A percentile compares a stretch with the other conserved stretches of the same genome.
Conservation (phyloP, 1,140 invertebrate genomes). For the Orius insidiosus region DNA sequence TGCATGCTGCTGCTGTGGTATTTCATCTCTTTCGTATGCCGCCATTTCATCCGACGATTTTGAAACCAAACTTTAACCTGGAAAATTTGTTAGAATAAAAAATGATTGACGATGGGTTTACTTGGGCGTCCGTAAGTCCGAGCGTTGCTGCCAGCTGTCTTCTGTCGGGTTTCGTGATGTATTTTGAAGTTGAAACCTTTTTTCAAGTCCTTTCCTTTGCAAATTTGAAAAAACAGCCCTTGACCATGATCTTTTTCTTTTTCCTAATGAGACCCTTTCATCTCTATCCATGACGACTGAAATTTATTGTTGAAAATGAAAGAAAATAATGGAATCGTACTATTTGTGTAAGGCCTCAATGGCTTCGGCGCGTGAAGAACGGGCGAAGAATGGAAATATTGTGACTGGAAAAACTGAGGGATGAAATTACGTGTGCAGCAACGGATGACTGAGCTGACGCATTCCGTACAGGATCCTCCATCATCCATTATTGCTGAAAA, state of each 20-base stretch:
- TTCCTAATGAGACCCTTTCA: constrained; percentile 25
- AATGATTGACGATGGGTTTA: constrained; percentile 25
- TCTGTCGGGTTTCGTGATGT: constrained; percentile 92
- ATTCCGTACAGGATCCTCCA: constrained; percentile 14
- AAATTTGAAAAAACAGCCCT: constrained; percentile 86
- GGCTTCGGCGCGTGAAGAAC: constrained; percentile 17
- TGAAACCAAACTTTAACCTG: constrained; percentile 90
- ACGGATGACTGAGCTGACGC: constrained; percentile 15
- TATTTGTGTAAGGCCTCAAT: constrained; percentile 16
- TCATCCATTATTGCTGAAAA: background rate
- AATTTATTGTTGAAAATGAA: constrained; percentile 8
- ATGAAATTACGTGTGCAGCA: constrained; percentile 11
- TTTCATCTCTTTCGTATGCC: constrained; percentile 50
- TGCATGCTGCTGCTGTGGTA: background rate
- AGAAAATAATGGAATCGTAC: constrained; percentile 10
- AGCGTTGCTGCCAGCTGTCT: constrained; percentile 90
- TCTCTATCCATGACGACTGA: constrained; percentile 8
- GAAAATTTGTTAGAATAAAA: background rate
- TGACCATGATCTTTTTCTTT: constrained; percentile 79
- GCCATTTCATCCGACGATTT: constrained; percentile 85
- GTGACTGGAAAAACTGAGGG: constrained; percentile 3
- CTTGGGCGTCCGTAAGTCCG: constrained; percentile 87
- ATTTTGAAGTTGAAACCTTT: constrained; percentile 91
- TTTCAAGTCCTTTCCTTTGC: constrained; percentile 84
- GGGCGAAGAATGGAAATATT: constrained; percentile 8